Evolutionary conservation across 2,113 vertebrate genomes (phyloP).

Genomic region (Todiramphus chloris): DNA sequence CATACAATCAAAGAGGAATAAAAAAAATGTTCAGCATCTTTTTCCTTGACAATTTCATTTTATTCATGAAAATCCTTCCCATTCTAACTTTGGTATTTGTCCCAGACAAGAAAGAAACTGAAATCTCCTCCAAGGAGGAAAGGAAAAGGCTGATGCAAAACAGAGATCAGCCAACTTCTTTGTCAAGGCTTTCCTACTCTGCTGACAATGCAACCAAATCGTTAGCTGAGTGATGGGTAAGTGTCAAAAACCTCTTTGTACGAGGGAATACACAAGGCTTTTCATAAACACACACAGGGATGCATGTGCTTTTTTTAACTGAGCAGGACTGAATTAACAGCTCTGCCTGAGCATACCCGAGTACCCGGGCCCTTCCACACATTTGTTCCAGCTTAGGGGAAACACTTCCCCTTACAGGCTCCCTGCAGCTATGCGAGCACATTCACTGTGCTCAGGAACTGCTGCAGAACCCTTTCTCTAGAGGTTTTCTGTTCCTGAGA

Average conservation of each 20-base stretch:
- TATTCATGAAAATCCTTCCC: background rate
- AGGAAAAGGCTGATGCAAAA: background rate
- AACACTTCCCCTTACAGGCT: background rate
- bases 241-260: background rate
- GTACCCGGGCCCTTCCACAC: background rate
- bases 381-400: background rate
- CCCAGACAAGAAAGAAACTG: background rate
- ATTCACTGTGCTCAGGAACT: background rate
- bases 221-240: background rate
- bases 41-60: background rate
- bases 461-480: background rate
- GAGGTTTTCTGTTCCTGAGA: background rate
- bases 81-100: background rate
- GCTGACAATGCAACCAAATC: background rate
- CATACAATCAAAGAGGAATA: background rate
- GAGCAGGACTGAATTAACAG: background rate
- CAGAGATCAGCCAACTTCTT: background rate
- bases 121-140: background rate
- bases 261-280: background rate
- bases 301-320: background rate
- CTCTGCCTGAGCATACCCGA: background rate
- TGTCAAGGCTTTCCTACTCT: background rate
- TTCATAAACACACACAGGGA: background rate
- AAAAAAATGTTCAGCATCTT: background rate
- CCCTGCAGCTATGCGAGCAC: background rate